Percentiles rank a stretch among this genome's conserved stretches.
Conservation (phyloP, 2,113 vertebrate genomes). For the Zosterops lateralis region DNA sequence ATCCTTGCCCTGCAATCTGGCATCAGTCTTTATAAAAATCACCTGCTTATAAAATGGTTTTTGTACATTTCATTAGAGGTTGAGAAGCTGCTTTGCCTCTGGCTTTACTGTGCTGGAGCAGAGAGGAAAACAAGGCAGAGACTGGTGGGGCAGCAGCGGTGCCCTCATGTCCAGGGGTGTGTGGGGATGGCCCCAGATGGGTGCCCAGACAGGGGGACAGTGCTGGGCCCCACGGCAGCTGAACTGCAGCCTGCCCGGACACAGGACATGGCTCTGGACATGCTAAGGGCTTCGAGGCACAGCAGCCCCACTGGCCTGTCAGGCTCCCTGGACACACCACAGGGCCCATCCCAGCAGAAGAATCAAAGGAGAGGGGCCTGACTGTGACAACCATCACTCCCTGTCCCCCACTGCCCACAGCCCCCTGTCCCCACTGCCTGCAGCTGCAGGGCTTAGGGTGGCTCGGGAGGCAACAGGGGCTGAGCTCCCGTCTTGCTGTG, state of each 20-base stretch:
- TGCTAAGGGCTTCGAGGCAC: rapidly evolving
- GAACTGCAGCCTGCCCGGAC: background rate
- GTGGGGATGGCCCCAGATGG: background rate
- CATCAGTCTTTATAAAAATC: constrained; percentile 15
- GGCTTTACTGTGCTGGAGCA: background rate
- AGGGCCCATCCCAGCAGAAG: background rate
- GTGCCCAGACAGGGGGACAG: rapidly evolving
- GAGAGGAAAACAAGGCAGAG: background rate
- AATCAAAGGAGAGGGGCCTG: rapidly evolving
- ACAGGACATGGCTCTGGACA: rapidly evolving
- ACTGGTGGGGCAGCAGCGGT: rapidly evolving
- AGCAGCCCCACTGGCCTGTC: background rate
- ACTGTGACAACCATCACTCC: background rate
- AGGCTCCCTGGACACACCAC: rapidly evolving
- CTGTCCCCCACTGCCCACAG: no score
- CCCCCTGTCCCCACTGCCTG: background rate
- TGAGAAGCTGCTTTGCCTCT: background rate
- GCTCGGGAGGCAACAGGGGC: rapidly evolving
- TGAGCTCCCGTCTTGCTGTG: rapidly evolving
- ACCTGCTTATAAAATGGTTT: background rate
- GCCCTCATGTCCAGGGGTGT: background rate
- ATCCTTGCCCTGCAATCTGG: background rate
- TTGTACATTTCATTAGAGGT: background rate
- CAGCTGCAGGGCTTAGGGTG: background rate
- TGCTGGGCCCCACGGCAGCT: rapidly evolving